Base-by-base conservation (phyloP, 2,888 invertebrate species). In the Aethes cnicana region DNA sequence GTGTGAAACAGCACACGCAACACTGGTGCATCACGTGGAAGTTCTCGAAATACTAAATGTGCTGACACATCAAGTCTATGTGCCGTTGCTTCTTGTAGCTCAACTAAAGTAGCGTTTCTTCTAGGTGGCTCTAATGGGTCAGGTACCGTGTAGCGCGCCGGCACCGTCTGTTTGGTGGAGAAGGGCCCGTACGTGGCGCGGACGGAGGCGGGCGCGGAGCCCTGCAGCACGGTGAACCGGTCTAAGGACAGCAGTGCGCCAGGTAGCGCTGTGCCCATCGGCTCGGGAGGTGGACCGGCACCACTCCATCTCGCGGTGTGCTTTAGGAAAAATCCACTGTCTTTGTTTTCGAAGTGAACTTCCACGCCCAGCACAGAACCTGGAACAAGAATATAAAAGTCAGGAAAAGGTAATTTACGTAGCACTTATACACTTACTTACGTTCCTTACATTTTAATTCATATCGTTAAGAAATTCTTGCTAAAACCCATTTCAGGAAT, bases 101-200 rank as follows among this genome's bases (percentile, higher is more conserved):
- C 88, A 12, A 81, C 67, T 53, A 95, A 80, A 14, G 92, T 91
- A 1, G 92, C 91, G 64, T 92, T 92, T 69, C 91, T 76, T 50
- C 74, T 72, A 1, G 92, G 91, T 20, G 92, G 91, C 68, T 95
- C 95, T 55, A 95, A 81, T 0, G 95, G 94, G 80, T 97, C 96
- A 4, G 96, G 96, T 41, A 97, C 96, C 55, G 97, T 94, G 74
- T 96, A 96, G 37, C 95, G 91, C 1, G 97, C 96, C 26, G 97
- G 97, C 26, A 98, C 97, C 0, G 97, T 97, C 84, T 98, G 97
- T 74, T 97, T 97, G 47, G 97, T 97, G 64, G 96, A 96, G 85
- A 98, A 98, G 4, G 98, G 98, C 3, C 98, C 98, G 75, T 97
- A 97, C 28, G 95, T 96, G 39, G 97, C 97, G 54, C 97, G 92